Conservation (phyloP, 1,140 invertebrate genomes). For the Streblospio benedicti region DNA sequence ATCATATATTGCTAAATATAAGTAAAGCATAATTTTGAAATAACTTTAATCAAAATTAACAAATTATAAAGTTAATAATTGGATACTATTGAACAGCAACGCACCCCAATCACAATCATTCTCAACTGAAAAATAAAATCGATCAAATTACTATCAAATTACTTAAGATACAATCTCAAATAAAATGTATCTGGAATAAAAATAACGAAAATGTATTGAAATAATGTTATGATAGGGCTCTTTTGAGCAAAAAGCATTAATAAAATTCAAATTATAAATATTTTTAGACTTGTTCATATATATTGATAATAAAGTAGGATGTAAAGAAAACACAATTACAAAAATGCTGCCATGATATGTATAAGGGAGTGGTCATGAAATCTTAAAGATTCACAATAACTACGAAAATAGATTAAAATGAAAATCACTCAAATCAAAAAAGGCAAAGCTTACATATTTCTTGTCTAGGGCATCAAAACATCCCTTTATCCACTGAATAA, state of each 20-base stretch:
- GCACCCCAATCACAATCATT: constrained; percentile 34
- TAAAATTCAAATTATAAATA: no score
- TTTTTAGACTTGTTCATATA: no score
- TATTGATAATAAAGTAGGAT: no score
- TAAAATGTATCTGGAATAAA: background rate
- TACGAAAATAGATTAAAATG: background rate
- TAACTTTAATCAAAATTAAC: constrained; percentile 1
- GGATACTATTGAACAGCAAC: constrained; percentile 17
- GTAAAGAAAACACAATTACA: no score
- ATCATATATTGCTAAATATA: background rate
- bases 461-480: constrained; percentile 51
- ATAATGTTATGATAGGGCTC: no score
- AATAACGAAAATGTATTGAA: no score
- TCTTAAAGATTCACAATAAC: no score
- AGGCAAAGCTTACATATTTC: constrained; percentile 51
- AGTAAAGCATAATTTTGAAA: background rate
- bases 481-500: constrained; percentile 47
- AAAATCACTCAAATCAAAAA: background rate
- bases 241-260: no score
- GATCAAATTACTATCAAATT: background rate
- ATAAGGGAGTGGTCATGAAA: no score
- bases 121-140: constrained; percentile 29
- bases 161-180: background rate
- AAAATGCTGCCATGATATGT: background rate
- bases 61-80: background rate